Base-by-base conservation (phyloP, 2,888 invertebrate genomes). In the Cephus pygmeus region DNA sequence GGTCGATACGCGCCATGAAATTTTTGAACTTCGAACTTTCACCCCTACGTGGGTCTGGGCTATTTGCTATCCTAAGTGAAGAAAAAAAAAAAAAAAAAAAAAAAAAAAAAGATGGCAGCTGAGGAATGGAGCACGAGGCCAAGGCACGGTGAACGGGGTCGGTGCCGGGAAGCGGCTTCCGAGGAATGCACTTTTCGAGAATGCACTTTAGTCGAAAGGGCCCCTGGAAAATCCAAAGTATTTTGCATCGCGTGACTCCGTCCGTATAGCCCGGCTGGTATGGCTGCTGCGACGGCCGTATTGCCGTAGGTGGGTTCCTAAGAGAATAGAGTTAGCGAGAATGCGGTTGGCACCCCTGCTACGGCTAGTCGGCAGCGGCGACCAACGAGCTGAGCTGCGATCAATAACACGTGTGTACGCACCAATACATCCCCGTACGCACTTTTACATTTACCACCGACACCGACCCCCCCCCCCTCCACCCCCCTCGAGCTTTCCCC, bases 401-500 rank as follows among this genome's bases (percentile, higher is more conserved):
- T 91, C 90, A 90, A 91, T 91, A 91, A 88, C 90, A 90, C 90
- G 90, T 90, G 89, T 89, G 89, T 85, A 88, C 89, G 90, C 89
- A 89, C 88, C 87, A 86, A 89, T 87, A 88, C 88, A 87, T 86
- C 76, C 78, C 76, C 80, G 34, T 56, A 86, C 86, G 85, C 86
- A 86, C 85, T 85, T 85, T 85, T 85, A 86, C 85, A 83, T 83
- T 77, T 71, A 80, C 80, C 83, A 75, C 12, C 80, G 75, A 79
- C 82, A 79, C 78, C 81, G 69, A n/a, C 69, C 30, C 69, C 69
- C 73, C 30, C 33, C 9, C 11, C 68, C 15, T 11, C 69, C 30
- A 0, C 23, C 34, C 36, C 75, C 30, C 77, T 34, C 34, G 56
- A 40, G 33, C 36, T 35, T 15, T 69, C 68, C 77, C 56, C 75